A percentile compares a stretch with the other conserved stretches of the same genome.
phyloP scores from a whole-genome alignment of 1,140 invertebrate genomes.

The Cryptotermes secundus region DNA sequence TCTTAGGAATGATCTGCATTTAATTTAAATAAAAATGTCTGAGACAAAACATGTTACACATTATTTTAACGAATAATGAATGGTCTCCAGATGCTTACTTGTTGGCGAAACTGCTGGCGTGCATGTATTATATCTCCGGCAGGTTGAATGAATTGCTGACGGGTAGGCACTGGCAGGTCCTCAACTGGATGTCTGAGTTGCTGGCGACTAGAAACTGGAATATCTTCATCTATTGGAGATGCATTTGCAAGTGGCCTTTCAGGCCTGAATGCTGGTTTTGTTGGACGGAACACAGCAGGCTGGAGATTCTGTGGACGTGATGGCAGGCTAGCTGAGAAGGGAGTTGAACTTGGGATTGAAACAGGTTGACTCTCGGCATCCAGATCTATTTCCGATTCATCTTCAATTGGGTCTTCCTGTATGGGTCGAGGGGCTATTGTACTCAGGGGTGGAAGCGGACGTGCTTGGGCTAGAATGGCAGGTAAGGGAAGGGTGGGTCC shows the following conservation, averaged over 20 bases:
- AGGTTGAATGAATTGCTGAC: constrained; percentile 27
- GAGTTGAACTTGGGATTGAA: not conserved
- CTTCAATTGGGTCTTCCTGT: constrained; percentile 5
- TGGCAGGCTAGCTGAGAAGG: not conserved
- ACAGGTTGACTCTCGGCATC: not conserved
- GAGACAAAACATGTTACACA: no score
- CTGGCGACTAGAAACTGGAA: not conserved
- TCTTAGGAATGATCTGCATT: no score
- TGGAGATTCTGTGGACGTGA: not conserved
- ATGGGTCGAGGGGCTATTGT: constrained; percentile 22
- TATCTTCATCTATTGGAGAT: not conserved
- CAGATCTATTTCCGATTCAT: not conserved
- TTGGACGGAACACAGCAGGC: constrained; percentile 21
- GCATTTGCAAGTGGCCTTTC: not conserved
- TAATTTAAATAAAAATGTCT: no score
- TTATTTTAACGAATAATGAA: no score
- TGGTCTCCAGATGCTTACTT: not conserved
- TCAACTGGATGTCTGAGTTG: not conserved
- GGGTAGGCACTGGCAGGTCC: constrained; percentile 22
- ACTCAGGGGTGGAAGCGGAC: not conserved
- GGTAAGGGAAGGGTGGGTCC: not conserved
- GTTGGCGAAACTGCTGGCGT: not conserved
- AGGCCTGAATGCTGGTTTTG: constrained; percentile 18
- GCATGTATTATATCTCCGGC: not conserved
- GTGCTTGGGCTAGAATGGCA: not conserved